A percentile compares a stretch with the other conserved stretches of the same genome.
phyloP scores from a whole-genome alignment of 23 tunicate genomes.

The Clavelina lepadiformis region DNA sequence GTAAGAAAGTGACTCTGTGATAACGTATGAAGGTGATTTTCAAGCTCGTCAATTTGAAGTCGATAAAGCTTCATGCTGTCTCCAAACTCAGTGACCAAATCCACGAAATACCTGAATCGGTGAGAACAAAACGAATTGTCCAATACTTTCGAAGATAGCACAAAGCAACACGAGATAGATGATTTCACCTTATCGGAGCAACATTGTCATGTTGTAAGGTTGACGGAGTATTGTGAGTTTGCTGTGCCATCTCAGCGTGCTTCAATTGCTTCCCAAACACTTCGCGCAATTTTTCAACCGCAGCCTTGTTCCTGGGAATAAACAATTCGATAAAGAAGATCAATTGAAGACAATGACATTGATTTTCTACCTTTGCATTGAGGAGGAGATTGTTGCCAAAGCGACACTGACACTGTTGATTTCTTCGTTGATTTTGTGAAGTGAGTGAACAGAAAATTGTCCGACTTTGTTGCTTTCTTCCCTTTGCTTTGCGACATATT shows the following conservation, averaged over 20 bases:
- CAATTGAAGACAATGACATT: too few relatives aligned
- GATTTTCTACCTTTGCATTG: slow-evolving; percentile 50
- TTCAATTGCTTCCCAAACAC: slow-evolving; percentile 51
- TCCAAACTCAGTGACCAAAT: slow-evolving; percentile 59
- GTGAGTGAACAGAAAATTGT: slow-evolving; percentile 55
- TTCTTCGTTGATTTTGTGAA: slow-evolving; percentile 73
- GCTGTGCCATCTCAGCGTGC: slow-evolving; percentile 65
- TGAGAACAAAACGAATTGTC: not conserved
- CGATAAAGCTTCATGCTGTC: slow-evolving; percentile 66
- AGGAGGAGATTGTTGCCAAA: slow-evolving; percentile 65
- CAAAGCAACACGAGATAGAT: slow-evolving; percentile 1
- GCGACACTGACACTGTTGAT: slow-evolving; percentile 42
- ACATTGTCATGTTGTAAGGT: slow-evolving; percentile 78
- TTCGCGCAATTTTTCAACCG: slow-evolving; percentile 45
- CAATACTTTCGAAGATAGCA: not conserved
- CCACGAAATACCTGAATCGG: slow-evolving; percentile 60
- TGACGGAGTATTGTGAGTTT: slow-evolving; percentile 70
- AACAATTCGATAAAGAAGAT: not conserved
- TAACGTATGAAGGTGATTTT: slow-evolving; percentile 58
- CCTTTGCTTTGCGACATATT: slow-evolving; percentile 65
- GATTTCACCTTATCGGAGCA: slow-evolving; percentile 63
- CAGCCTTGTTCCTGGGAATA: slow-evolving; percentile 55
- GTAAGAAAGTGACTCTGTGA: slow-evolving; percentile 37
- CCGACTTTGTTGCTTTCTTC: slow-evolving; percentile 75
- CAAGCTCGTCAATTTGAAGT: slow-evolving; percentile 82